phyloP scores from a whole-genome alignment of 2,797 vertebrate genomes.

The Petrocephalus schoutedeni region DNA sequence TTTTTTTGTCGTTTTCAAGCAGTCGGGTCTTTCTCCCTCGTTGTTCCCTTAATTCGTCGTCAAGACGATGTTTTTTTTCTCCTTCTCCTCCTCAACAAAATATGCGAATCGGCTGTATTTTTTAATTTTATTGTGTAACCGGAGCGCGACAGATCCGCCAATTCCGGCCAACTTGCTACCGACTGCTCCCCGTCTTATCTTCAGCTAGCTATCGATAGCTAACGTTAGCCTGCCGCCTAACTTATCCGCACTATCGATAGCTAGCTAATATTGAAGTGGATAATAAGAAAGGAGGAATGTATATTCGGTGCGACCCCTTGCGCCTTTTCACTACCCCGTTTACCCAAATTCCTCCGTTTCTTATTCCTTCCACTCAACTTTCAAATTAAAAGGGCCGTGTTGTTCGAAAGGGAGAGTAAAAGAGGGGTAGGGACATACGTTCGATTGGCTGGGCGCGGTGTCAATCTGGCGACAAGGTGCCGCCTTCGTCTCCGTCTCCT shows the following conservation, averaged over 20 bases:
- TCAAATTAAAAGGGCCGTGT: constrained; percentile 57
- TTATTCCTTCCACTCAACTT: constrained; percentile 33
- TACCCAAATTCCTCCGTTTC: constrained; percentile 26
- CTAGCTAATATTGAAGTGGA: constrained; percentile 13
- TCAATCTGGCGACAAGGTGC: not conserved
- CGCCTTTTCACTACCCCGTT: not conserved
- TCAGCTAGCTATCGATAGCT: constrained; percentile 35
- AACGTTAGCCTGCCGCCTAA: constrained; percentile 33
- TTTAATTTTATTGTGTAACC: not conserved
- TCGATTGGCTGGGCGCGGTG: not conserved
- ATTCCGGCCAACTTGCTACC: constrained; percentile 15
- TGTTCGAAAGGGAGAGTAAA: constrained; percentile 39
- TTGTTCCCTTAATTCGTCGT: constrained; percentile 28
- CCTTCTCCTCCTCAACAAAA: not conserved
- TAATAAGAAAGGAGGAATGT: constrained; percentile 1
- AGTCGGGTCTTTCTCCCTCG: constrained; percentile 51
- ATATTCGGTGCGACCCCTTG: not conserved
- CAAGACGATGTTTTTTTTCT: not conserved
- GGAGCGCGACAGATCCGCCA: not conserved
- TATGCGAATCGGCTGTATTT: not conserved
- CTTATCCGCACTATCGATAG: constrained; percentile 27
- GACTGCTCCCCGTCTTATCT: not conserved
- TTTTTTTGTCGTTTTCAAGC: constrained; percentile 53
- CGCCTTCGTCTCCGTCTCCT: not conserved
- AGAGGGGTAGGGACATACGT: constrained; percentile 39